A percentile compares a stretch with the other conserved stretches of the same genome.
Conservation (phyloP, 1,140 invertebrate species). For the Neodiprion lecontei region DNA sequence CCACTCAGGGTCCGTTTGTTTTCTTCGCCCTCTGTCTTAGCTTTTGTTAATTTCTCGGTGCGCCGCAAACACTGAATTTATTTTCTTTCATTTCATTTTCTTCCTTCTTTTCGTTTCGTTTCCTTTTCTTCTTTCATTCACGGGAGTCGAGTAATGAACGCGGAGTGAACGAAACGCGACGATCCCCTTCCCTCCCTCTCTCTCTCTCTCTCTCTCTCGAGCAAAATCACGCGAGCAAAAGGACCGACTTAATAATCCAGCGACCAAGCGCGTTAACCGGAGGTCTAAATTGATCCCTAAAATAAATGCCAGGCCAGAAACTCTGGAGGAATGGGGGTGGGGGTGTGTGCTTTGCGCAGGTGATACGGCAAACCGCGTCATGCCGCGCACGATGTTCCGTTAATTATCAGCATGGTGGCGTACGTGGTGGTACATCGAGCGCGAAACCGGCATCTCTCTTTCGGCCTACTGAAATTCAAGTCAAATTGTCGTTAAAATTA, state of each 20-base stretch:
- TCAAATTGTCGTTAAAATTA: constrained; percentile 63
- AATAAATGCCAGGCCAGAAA: too few species aligned
- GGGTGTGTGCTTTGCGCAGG: neutral
- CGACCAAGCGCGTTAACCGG: too few species aligned
- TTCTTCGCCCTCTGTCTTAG: neutral
- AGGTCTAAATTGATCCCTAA: too few species aligned
- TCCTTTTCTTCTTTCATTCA: neutral
- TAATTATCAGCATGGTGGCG: constrained; percentile 51
- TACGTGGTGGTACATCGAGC: constrained; percentile 52
- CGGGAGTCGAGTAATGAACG: neutral
- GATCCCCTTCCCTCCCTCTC: constrained; percentile 7
- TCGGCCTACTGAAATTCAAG: constrained; percentile 52
- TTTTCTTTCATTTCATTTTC: neutral
- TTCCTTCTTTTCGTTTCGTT: neutral
- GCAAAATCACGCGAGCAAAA: too few species aligned
- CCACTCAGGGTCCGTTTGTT: neutral
- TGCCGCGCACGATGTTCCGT: constrained; percentile 31
- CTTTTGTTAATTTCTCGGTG: too few species aligned
- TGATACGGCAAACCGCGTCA: neutral
- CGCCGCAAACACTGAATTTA: too few species aligned
- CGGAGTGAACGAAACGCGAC: neutral
- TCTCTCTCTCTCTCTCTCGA: neutral
- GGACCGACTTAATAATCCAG: too few species aligned
- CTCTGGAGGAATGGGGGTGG: neutral
- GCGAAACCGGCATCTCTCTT: constrained; percentile 59